A percentile compares a stretch with the other conserved stretches of the same genome.
These are phyloP conservation scores for Biston stratarius DNA, from an alignment of 2,888 invertebrate genomes.

Conservation along the genomic window DNA sequence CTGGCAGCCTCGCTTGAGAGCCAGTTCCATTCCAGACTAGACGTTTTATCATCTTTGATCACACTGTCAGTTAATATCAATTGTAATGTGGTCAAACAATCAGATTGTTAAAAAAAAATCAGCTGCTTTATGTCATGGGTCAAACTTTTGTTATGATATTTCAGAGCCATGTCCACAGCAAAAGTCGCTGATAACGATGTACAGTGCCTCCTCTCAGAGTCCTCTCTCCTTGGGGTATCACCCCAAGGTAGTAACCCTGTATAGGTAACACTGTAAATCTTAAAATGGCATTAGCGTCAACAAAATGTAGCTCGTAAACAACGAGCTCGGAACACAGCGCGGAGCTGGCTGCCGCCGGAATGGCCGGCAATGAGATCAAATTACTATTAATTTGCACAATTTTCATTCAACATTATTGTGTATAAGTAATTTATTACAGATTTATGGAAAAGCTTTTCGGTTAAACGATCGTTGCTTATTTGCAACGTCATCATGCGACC, in stretches of 20 bases:
- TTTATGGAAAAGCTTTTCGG: not conserved
- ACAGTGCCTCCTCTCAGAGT: too few species aligned
- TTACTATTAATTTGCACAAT: conserved; percentile 22
- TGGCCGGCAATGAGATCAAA: conserved; percentile 30
- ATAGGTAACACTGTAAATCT: not conserved
- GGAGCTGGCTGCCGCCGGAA: conserved; percentile 11
- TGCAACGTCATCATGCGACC: not conserved
- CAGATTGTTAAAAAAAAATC: too few species aligned
- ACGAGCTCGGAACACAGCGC: not conserved
- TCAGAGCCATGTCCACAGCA: too few species aligned
- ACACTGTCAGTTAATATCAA: too few species aligned
- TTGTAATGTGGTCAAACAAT: too few species aligned
- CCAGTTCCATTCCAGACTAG: too few species aligned
- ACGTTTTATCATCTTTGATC: too few species aligned
- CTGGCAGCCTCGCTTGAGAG: too few species aligned
- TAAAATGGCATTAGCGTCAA: not conserved
- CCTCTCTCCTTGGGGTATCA: too few species aligned
- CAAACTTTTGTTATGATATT: too few species aligned
- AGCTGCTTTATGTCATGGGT: too few species aligned
- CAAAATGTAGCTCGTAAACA: conserved; percentile 12
- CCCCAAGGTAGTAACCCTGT: not conserved
- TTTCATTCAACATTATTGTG: conserved; percentile 13
- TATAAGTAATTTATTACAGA: conserved; percentile 5
- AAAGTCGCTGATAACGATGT: too few species aligned
- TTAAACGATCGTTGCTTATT: not conserved